phyloP scores from a whole-genome alignment of 1,140 invertebrate genomes.

The Mactra quadrangularis region DNA sequence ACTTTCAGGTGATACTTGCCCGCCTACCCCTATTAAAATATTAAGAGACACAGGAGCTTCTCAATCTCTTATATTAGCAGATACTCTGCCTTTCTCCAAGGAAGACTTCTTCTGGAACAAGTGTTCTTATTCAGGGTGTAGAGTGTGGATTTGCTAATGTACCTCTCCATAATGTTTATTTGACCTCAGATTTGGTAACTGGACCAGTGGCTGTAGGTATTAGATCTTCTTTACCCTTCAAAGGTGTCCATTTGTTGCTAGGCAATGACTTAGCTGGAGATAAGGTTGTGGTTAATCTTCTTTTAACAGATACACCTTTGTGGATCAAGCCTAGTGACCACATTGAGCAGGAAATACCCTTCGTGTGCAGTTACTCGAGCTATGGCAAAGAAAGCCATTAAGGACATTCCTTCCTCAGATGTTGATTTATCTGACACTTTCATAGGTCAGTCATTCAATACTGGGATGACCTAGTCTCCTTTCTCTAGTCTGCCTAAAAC shows the following conservation, averaged over 20 bases:
- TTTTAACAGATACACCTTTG: conserved; percentile 53
- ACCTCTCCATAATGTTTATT: conserved; percentile 53
- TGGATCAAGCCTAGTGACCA: conserved; percentile 42
- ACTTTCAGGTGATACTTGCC: no score
- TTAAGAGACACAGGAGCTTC: background rate
- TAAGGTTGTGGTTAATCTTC: conserved; percentile 23
- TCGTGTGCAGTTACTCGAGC: no score
- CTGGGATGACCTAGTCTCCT: no score
- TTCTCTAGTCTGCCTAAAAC: background rate
- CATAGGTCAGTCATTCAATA: conserved; percentile 14
- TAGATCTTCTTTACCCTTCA: conserved; percentile 48
- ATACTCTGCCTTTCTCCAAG: conserved; percentile 35
- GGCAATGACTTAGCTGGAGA: no score
- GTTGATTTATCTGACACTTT: background rate
- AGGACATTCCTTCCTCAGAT: no score
- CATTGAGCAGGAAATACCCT: no score
- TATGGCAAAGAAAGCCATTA: no score
- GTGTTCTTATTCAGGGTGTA: no score
- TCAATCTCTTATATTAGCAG: conserved; percentile 50
- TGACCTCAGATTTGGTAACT: no score
- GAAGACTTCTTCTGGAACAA: conserved; percentile 18
- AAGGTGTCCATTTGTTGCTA: conserved; percentile 62
- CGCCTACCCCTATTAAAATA: background rate
- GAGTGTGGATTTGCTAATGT: conserved; percentile 45
- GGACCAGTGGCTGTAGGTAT: conserved; percentile 58